These are phyloP conservation scores for Macrosoma leucophasiata DNA, from an alignment of 2,888 invertebrate genomes.

Conservation along the genomic window DNA sequence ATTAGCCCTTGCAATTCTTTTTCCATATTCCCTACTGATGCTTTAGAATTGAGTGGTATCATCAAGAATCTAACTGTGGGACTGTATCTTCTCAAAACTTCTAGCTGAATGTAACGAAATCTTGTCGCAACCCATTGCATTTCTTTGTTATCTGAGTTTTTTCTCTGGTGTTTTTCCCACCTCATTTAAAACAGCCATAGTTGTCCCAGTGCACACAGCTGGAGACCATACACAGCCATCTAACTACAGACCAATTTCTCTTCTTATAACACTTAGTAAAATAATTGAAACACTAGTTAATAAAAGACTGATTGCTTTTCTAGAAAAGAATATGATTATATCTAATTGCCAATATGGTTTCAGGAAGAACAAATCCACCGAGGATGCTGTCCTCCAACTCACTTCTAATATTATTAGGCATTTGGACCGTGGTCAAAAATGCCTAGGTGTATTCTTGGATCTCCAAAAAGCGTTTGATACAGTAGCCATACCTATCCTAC, in stretches of 20 bases:
- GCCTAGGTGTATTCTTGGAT: too few species aligned
- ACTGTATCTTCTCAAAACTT: too few species aligned
- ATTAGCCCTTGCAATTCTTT: too few species aligned
- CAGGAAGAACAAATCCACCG: background rate
- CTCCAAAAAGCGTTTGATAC: too few species aligned
- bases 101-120: too few species aligned
- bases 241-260: constrained; percentile 9
- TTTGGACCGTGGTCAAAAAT: too few species aligned
- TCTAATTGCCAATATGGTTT: background rate
- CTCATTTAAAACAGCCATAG: constrained; percentile 1
- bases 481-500: too few species aligned
- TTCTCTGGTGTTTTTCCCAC: background rate
- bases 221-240: background rate
- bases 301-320: constrained; percentile 2
- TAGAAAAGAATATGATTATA: background rate
- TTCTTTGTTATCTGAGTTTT: background rate
- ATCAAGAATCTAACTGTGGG: too few species aligned
- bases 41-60: too few species aligned
- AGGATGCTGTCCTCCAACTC: too few species aligned
- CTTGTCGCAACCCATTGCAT: background rate
- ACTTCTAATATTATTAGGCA: too few species aligned
- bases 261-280: constrained; percentile 1
- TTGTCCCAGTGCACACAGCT: background rate
- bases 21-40: too few species aligned
- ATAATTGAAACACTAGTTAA: constrained; percentile 8